These are phyloP conservation scores for Sinodicranocentrus sp. DNA, from an alignment of 2,888 invertebrate genomes.

Conservation along the genomic window DNA sequence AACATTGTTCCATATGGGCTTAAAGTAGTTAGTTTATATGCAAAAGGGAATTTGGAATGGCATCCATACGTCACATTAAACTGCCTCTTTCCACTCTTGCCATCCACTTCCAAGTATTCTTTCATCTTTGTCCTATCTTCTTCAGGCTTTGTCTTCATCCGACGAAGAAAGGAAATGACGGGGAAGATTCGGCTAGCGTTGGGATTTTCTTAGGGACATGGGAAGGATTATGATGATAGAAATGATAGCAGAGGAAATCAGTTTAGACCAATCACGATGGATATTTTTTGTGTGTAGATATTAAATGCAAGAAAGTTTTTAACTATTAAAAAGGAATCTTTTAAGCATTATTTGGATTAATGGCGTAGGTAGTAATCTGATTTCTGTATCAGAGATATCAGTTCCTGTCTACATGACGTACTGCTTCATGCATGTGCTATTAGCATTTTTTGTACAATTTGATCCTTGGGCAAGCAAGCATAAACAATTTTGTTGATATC, in stretches of 20 bases:
- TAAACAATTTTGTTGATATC: too few species aligned
- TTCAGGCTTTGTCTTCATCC: background rate
- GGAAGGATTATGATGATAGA: background rate
- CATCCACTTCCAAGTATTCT: slow-evolving; percentile 40
- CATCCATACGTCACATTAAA: slow-evolving; percentile 76
- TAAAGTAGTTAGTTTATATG: slow-evolving; percentile 77
- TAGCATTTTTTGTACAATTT: too few species aligned
- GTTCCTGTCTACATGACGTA: too few species aligned
- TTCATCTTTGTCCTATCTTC: slow-evolving; percentile 25
- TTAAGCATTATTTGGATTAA: too few species aligned
- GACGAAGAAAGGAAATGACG: slow-evolving; percentile 5
- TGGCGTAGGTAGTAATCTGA: too few species aligned
- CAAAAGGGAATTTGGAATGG: slow-evolving; percentile 77
- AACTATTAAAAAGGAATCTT: too few species aligned
- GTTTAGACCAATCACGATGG: too few species aligned
- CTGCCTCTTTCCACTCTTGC: slow-evolving; percentile 64
- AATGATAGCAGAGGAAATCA: background rate
- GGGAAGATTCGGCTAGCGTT: background rate
- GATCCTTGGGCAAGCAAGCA: too few species aligned
- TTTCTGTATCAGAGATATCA: too few species aligned
- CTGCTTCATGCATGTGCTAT: too few species aligned
- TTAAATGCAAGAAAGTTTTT: too few species aligned
- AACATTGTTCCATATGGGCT: slow-evolving; percentile 74
- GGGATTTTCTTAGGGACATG: background rate
- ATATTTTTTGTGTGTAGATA: too few species aligned